Evolutionary conservation across 2,113 vertebrate genomes (phyloP), one percentile per base, ranked within the genome.

Genomic region (Dicentrarchus labrax): DNA sequence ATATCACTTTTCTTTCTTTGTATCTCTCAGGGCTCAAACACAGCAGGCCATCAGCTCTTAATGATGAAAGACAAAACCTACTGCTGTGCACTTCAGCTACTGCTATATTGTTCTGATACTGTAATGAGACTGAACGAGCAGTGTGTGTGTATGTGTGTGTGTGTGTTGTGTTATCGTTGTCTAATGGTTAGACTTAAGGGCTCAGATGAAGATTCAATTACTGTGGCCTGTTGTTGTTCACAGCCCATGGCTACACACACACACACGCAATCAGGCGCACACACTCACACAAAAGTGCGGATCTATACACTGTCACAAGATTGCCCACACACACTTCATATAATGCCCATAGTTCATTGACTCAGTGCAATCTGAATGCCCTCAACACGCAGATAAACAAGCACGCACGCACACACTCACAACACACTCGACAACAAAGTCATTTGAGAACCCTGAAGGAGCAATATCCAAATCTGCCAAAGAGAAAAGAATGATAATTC

Each of bases 181-280:
- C 89, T 95, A 93, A 95, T 93, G 90, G 89, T 91, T 89, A 93
- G 88, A 93, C 92, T 93, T 95, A 91, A 93, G 94, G 94, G 93
- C 94, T 93, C 83, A 91, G 88, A 94, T 91, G 88, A 92, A 89
- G 93, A 96, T 95, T 94, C 94, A 95, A 95, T 95, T 95, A 94
- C 91, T 91, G 92, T 80, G 86, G 91, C 90, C 93, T 94, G 92
- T 94, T 95, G 89, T 94, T 93, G 88, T 94, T 94, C 88, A 90
- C 91, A 91, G 93, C 94, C 91, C 72, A 50, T 91, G 92, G 94
- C 93, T 56, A 84, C 74, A 78, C 80, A 81, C 68, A 83, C 71
- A 85, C 80, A 83, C 38, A 68, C 53, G 30, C 30, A 30, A 81
- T 62, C 43, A 8, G 50, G 0, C 7, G 0, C 36, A 16, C 51